Evolutionary conservation across 2,888 invertebrate genomes (phyloP).

Genomic region (Slavum lentiscoides): DNA sequence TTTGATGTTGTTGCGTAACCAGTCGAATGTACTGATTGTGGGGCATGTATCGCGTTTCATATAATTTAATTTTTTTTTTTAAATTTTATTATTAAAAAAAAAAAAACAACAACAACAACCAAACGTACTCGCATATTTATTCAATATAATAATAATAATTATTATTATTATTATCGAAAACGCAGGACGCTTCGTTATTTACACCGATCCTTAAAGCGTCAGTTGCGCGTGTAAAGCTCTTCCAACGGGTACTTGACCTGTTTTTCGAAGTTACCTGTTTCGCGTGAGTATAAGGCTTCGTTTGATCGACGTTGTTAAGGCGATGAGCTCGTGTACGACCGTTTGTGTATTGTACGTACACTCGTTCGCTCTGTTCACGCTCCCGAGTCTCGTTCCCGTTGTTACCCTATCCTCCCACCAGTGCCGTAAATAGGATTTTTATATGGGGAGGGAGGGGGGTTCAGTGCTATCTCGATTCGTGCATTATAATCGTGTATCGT

Average conservation of each 20-base stretch:
- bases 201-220: slow-evolving; percentile 6
- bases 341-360: slow-evolving; percentile 20
- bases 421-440: too few species aligned
- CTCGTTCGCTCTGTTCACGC: background rate
- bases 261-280: slow-evolving; percentile 36
- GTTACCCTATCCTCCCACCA: background rate
- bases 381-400: background rate
- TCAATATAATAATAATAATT: background rate
- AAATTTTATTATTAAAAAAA: too few species aligned
- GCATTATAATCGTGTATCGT: too few species aligned
- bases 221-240: slow-evolving; percentile 3
- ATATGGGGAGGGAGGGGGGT: too few species aligned
- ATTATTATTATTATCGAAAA: background rate
- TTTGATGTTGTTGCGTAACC: too few species aligned
- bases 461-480: too few species aligned
- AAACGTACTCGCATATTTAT: too few species aligned
- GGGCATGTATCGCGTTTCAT: too few species aligned
- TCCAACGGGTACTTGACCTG: slow-evolving; percentile 42
- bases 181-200: background rate
- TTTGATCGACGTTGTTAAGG: slow-evolving; percentile 51
- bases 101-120: too few species aligned
- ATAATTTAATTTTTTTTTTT: too few species aligned
- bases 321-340: slow-evolving; percentile 15
- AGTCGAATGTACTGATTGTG: too few species aligned
- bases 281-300: slow-evolving; percentile 43